These are phyloP conservation scores for Sebastes jordani DNA, from an alignment of 2,797 vertebrate species.

Conservation along the genomic window DNA sequence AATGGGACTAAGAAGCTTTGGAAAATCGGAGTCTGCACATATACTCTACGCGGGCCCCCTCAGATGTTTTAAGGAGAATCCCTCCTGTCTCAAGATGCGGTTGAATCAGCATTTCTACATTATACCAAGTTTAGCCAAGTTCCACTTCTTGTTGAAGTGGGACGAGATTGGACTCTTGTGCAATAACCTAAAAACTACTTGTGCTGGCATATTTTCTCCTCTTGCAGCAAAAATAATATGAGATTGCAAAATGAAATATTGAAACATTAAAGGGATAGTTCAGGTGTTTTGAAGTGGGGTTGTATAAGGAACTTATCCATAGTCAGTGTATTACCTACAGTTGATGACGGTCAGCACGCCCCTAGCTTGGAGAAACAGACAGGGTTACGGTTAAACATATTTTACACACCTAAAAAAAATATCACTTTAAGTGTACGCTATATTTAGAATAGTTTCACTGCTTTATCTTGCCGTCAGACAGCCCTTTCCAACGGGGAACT, in stretches of 20 bases:
- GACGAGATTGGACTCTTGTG: background rate
- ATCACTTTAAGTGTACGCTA: no score
- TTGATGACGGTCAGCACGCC: no score
- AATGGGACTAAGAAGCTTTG: conserved; percentile 6
- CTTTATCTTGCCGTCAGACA: no score
- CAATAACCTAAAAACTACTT: conserved; percentile 5
- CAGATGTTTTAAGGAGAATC: conserved; percentile 6
- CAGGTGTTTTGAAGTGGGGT: no score
- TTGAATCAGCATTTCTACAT: conserved; percentile 30
- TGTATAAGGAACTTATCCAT: no score
- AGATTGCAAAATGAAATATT: background rate
- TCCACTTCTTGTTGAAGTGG: background rate
- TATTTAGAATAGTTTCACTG: no score
- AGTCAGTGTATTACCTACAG: no score
- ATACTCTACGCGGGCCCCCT: background rate
- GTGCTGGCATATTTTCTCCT: background rate
- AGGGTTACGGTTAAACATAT: no score
- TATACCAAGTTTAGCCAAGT: conserved; percentile 10
- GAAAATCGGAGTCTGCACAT: background rate
- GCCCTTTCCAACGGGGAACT: no score
- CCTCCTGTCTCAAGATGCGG: background rate
- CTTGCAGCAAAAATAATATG: background rate
- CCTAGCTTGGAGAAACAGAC: no score
- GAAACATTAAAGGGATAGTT: background rate
- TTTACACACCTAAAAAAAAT: no score